Evolutionary conservation across 2,797 vertebrate genomes (phyloP).

Genomic region (Odontamblyopus lacepedii): DNA sequence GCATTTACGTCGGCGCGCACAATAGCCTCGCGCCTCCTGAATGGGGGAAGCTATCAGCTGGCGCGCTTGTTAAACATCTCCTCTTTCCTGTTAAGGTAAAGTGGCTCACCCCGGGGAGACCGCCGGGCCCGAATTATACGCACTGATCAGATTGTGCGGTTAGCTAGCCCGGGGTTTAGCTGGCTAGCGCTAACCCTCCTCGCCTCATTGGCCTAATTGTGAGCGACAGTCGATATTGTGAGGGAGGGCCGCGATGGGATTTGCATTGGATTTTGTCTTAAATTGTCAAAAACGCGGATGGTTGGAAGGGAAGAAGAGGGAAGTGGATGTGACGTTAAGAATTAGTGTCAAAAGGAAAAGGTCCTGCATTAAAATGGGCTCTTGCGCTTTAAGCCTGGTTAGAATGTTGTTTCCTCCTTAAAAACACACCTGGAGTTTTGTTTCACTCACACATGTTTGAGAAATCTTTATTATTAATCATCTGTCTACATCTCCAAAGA

Average conservation of each 20-base stretch:
- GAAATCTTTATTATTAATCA: no score
- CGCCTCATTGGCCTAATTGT: conserved; percentile 71
- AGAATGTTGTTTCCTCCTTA: no score
- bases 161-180: conserved; percentile 69
- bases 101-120: conserved; percentile 78
- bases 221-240: conserved; percentile 80
- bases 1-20: conserved; percentile 53
- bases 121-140: conserved; percentile 73
- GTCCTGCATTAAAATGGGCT: no score
- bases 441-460: no score
- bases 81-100: conserved; percentile 76
- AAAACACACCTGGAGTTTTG: no score
- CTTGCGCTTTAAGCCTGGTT: no score
- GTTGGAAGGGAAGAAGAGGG: conserved; percentile 59
- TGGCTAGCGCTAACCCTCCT: conserved; percentile 62
- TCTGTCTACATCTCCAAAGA: no score
- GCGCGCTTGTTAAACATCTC: conserved; percentile 74
- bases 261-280: conserved; percentile 80
- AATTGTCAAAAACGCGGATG: conserved; percentile 60
- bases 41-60: conserved; percentile 60
- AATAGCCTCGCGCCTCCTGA: conserved; percentile 56
- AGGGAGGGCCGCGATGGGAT: conserved; percentile 73
- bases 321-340: conserved; percentile 72
- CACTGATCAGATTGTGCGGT: conserved; percentile 79
- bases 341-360: conserved; percentile 63